Evolutionary conservation across 2,797 vertebrate species (phyloP), one percentile per base, ranked within the genome.

Genomic region (Mormyrops attenuatus): DNA sequence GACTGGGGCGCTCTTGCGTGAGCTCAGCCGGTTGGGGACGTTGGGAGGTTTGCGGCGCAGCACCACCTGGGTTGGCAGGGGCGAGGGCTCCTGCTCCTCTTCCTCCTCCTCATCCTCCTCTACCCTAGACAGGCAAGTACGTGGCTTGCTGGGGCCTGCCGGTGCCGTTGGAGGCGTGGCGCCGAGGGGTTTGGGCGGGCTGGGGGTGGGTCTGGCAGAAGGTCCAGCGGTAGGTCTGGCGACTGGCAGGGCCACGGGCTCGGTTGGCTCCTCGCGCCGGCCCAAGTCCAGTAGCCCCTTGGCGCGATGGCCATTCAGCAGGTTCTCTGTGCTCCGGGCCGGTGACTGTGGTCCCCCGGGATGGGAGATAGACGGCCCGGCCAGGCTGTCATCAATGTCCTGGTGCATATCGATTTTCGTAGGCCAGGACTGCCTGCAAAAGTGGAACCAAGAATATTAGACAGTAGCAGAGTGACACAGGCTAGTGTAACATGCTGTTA

Each of bases 51-150:
- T 97, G 26, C 98, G 97, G 17, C 98, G 93, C 73, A 99, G 96
- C 88, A 99, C 95, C 90, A 99, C 98, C 73, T 98, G 97, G 1
- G 96, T 95, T 1, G 97, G 96, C 49, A 98, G 96, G 11, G 96
- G 92, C 3, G 96, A 95, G 0, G 96, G 97, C 91, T 97, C 97
- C 63, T 97, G 97, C 93, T 99, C 98, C 89, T 99, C 98, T 0
- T 99, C 98, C 89, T 99, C 98, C 93, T 99, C 98, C 8, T 99
- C 98, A 1, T 99, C 98, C 90, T 99, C 98, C 89, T 97, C 97
- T 87, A 99, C 97, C 80, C 97, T 96, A 95, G 99, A 99, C 17
- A 99, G 96, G 91, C 97, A 98, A 91, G 97, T 97, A 1, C 97
- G 94, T 90, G 97, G 97, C 91, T 96, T 96, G 91, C 94, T 77